A percentile compares a stretch with the other conserved stretches of the same genome.
Evolutionary conservation across 2,888 invertebrate genomes (phyloP).

Genomic region (Andrena marginata): DNA sequence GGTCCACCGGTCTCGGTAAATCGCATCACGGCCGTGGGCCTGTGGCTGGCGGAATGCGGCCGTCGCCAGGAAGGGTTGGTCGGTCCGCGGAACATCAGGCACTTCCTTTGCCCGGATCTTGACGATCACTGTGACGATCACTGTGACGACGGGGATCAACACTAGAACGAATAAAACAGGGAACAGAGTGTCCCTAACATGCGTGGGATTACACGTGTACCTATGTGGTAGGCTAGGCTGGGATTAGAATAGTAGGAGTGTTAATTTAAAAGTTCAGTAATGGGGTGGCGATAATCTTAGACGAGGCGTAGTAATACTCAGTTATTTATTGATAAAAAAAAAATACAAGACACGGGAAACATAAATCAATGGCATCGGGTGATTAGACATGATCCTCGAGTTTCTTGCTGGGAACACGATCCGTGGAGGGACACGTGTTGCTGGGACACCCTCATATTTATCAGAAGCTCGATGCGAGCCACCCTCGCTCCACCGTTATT

Average conservation of each 20-base stretch:
- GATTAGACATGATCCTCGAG: background rate
- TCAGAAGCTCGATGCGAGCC: slow-evolving; percentile 9
- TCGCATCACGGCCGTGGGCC: slow-evolving; percentile 74
- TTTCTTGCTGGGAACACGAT: background rate
- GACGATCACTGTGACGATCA: slow-evolving; percentile 57
- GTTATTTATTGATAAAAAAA: background rate
- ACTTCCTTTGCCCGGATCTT: slow-evolving; percentile 89
- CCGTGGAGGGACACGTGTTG: slow-evolving; percentile 44
- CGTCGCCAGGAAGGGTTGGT: slow-evolving; percentile 88
- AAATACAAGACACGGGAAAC: no score
- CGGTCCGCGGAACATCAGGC: slow-evolving; percentile 90
- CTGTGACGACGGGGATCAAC: background rate
- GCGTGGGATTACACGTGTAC: no score
- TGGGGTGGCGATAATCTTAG: no score
- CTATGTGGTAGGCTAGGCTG: no score
- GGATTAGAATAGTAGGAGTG: no score
- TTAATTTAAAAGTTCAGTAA: no score
- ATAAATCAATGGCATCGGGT: background rate
- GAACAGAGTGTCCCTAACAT: no score
- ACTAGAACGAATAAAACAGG: no score
- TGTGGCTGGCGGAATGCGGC: slow-evolving; percentile 82
- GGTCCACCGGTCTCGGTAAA: slow-evolving; percentile 74
- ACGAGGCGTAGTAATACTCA: no score
- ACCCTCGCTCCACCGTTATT: slow-evolving; percentile 12
- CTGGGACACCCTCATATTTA: slow-evolving; percentile 10